Conservation (phyloP, 2,888 invertebrate genomes). For the Melieria picta region DNA sequence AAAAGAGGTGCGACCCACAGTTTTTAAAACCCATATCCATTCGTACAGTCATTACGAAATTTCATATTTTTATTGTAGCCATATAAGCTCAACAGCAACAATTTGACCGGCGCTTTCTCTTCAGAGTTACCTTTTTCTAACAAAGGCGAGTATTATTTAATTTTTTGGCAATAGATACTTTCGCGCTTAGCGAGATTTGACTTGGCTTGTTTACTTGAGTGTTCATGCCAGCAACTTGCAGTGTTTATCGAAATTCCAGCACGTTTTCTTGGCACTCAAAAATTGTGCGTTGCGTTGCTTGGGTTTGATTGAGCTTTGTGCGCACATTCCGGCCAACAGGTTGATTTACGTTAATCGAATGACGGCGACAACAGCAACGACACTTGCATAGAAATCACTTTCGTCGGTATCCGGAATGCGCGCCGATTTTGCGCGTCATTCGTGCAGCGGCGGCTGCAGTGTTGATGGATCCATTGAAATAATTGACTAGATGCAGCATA, state of each 20-base stretch:
- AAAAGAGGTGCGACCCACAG: too few relatives aligned
- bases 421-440: not conserved
- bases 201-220: too few relatives aligned
- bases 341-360: not conserved
- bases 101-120: too few relatives aligned
- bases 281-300: not conserved
- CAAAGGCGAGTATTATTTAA: too few relatives aligned
- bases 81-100: too few relatives aligned
- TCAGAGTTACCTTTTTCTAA: too few relatives aligned
- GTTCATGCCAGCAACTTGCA: too few relatives aligned
- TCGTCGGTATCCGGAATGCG: not conserved
- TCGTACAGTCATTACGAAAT: too few relatives aligned
- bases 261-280: not conserved
- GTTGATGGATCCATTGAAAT: constrained; percentile 60
- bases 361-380: not conserved
- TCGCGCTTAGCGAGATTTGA: too few relatives aligned
- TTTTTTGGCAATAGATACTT: too few relatives aligned
- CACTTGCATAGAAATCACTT: not conserved
- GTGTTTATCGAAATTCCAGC: constrained; percentile 2
- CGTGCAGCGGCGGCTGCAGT: not conserved
- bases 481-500: constrained; percentile 68
- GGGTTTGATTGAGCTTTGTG: not conserved
- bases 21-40: too few relatives aligned
- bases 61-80: too few relatives aligned
- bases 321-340: not conserved